phyloP scores from a whole-genome alignment of 2,113 vertebrate species.

The Arvicanthis niloticus region DNA sequence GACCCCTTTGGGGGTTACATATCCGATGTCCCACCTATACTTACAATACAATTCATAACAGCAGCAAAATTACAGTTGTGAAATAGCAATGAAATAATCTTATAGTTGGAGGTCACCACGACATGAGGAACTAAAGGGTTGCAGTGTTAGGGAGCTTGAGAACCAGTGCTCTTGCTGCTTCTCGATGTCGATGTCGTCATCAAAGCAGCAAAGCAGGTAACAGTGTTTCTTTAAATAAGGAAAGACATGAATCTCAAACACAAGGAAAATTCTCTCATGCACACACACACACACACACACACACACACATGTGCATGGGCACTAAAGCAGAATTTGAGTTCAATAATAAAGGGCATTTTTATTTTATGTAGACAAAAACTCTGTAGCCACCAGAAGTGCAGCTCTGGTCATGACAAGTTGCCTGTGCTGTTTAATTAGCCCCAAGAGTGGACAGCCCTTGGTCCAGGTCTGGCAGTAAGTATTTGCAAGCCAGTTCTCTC shows the following conservation, averaged over 20 bases:
- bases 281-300: rapidly evolving
- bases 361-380: not conserved
- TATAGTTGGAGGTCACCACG: not conserved
- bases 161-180: not conserved
- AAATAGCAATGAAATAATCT: not conserved
- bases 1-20: not conserved
- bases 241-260: not conserved
- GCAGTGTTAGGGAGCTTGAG: not conserved
- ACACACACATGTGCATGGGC: rapidly evolving
- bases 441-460: not conserved
- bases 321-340: not conserved
- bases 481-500: no score
- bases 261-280: not conserved
- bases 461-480: not conserved
- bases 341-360: not conserved
- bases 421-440: not conserved
- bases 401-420: not conserved
- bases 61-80: not conserved
- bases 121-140: not conserved
- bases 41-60: not conserved
- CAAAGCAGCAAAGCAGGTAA: rapidly evolving
- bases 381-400: not conserved
- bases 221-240: not conserved
- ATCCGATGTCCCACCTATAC: not conserved
- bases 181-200: not conserved